Base-by-base conservation (phyloP, 1,140 invertebrate species). In the Hylaeus anthracinus region DNA sequence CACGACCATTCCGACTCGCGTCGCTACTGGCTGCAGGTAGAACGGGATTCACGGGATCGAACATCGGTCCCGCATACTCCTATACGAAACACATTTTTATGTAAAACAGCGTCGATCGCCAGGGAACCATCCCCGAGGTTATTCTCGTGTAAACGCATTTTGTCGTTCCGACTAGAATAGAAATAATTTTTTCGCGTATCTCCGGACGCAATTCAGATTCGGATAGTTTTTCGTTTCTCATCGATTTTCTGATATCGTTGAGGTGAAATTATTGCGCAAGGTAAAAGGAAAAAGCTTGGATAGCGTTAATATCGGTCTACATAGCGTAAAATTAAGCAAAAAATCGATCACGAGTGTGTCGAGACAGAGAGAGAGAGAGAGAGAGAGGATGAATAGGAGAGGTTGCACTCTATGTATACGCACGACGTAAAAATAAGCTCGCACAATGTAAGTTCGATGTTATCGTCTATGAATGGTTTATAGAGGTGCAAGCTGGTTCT, bases 401-500 rank as follows among this genome's bases (percentile, higher is more conserved):
- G 72, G 51, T 6, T 41, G n/a, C 15, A 1, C 3, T 15, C 15
- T 26, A 41, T 4, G 43, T 5, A 55, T 48, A 69, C 58, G 43
- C 82, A 43, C 3, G 48, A 51, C n/a, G 63, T 53, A 85, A 84
- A 85, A 85, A 84, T 85, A 85, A 61, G 77, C n/a, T 0, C 3
- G 67, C 66, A 60, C 45, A 70, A 83, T 84, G 77, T 84, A 84
- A 58, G 83, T 74, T 41, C 55, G 74, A 63, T 55, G 83, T 86
- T 86, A 85, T 86, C 83, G 83, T 78, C 84, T 86, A 86, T 85
- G 84, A 86, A 86, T 86, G 83, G 83, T 75, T 78, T 73, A 78
- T 85, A 79, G 83, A 82, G 84, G 79, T 70, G 72, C 71, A 73
- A 82, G 77, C 53, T 41, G 74, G 43, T 70, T 79, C 79, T 86